Evolutionary conservation across 2,113 vertebrate species (phyloP).

Genomic region (western clawed frog (Xenopus tropicalis)): DNA sequence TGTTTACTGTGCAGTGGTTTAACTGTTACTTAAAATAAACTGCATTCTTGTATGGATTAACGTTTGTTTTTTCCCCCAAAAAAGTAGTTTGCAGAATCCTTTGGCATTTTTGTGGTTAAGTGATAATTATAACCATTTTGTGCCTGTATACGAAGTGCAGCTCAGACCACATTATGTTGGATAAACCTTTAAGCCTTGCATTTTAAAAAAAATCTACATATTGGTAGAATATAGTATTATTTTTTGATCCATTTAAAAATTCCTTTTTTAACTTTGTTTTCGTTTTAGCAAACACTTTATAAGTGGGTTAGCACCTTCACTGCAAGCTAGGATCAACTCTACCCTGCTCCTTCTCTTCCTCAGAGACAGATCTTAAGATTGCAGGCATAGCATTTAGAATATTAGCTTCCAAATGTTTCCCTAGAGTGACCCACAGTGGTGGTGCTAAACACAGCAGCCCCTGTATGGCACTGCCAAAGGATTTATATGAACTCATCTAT

Average conservation of each 20-base stretch:
- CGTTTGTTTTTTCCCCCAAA: too few species aligned
- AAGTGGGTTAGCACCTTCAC: too few species aligned
- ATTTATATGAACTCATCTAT: background rate
- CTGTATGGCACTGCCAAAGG: background rate
- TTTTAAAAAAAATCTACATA: constrained; percentile 9
- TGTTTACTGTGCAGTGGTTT: too few species aligned
- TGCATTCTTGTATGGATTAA: too few species aligned
- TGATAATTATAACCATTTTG: constrained; percentile 2
- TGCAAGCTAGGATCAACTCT: too few species aligned
- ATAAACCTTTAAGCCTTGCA: constrained; percentile 24
- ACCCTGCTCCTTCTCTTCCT: too few species aligned
- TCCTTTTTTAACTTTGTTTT: background rate
- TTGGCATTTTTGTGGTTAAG: constrained; percentile 8
- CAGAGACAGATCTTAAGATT: background rate
- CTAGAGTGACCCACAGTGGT: constrained; percentile 44
- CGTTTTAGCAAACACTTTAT: too few species aligned
- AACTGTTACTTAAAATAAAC: too few species aligned
- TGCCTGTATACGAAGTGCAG: constrained; percentile 4
- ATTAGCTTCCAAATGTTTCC: constrained; percentile 14
- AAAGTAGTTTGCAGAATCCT: background rate
- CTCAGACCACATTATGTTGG: constrained; percentile 30
- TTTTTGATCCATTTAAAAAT: constrained; percentile 9
- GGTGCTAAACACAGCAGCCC: constrained; percentile 18
- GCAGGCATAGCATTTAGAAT: background rate
- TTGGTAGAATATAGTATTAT: constrained; percentile 1